phyloP scores from a whole-genome alignment of 2,113 vertebrate genomes.

The Pholis gunnellus region DNA sequence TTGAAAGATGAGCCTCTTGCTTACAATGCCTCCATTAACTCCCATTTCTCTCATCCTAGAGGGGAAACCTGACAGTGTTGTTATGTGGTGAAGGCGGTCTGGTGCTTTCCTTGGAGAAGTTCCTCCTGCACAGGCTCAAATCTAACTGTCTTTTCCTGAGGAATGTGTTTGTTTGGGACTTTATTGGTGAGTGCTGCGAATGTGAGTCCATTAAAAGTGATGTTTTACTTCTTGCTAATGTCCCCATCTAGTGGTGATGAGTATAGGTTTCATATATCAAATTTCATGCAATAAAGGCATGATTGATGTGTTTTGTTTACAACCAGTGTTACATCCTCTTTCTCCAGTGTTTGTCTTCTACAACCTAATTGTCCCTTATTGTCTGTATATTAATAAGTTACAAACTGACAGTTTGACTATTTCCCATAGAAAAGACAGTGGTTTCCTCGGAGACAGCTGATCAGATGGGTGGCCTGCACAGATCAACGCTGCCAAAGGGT shows the following conservation, averaged over 20 bases:
- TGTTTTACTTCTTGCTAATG: background rate
- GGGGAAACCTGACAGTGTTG: conserved; percentile 93
- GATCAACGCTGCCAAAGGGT: conserved; percentile 84
- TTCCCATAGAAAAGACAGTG: conserved; percentile 87
- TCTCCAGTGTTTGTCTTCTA: conserved; percentile 1
- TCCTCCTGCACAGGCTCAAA: conserved; percentile 95
- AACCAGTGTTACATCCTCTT: background rate
- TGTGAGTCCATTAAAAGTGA: conserved; percentile 6
- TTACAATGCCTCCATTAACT: conserved; percentile 28
- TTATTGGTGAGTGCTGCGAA: conserved; percentile 89
- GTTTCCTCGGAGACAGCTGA: conserved; percentile 91
- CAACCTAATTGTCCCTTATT: background rate
- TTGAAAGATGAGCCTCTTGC: conserved; percentile 29
- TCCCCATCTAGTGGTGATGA: conserved; percentile 54
- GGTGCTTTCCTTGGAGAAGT: conserved; percentile 92
- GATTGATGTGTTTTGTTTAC: conserved; percentile 17
- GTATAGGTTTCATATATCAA: background rate
- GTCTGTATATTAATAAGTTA: background rate
- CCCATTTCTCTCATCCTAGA: conserved; percentile 78
- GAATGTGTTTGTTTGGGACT: conserved; percentile 98
- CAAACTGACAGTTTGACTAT: background rate
- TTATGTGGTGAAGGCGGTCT: conserved; percentile 95
- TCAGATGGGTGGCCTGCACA: conserved; percentile 89
- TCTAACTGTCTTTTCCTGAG: conserved; percentile 95
- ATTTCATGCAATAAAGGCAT: background rate